Percentiles rank a stretch among this genome's conserved stretches.
phyloP scores from a whole-genome alignment of 2,888 invertebrate species.

The Rotaria magnacalcarata region DNA sequence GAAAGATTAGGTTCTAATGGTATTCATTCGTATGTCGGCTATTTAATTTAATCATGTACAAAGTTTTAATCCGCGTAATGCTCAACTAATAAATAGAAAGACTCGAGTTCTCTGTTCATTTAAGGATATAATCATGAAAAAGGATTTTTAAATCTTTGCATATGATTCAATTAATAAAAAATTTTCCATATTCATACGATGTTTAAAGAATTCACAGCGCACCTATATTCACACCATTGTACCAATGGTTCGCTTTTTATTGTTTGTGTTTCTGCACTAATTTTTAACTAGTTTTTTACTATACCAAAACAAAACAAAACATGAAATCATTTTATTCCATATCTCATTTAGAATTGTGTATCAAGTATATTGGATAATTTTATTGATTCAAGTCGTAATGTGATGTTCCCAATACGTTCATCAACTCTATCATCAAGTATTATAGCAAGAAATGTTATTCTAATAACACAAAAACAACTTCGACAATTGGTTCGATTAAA shows the following conservation, averaged over 20 bases:
- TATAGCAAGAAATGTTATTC: neutral
- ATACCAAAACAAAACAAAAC: neutral
- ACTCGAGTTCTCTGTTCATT: too few species aligned
- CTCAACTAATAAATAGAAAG: too few species aligned
- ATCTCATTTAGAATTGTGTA: conserved; percentile 39
- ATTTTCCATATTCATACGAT: conserved; percentile 25
- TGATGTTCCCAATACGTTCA: neutral
- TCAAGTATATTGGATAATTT: conserved; percentile 42
- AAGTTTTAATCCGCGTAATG: too few species aligned
- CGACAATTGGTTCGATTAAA: neutral
- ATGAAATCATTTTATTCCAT: neutral
- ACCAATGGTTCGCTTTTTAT: too few species aligned
- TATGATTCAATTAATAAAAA: neutral
- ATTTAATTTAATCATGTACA: too few species aligned
- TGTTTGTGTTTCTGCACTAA: too few species aligned
- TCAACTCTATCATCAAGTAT: neutral
- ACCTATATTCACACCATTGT: too few species aligned
- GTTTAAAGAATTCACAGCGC: neutral
- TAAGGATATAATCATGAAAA: too few species aligned
- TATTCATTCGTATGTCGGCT: too few species aligned
- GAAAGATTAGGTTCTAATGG: too few species aligned
- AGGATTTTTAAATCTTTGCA: too few species aligned
- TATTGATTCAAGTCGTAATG: conserved; percentile 37
- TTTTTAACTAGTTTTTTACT: neutral
- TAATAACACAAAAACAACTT: conserved; percentile 32